Conservation (phyloP, 2,888 invertebrate genomes). For the Andrena trimmerana region DNA sequence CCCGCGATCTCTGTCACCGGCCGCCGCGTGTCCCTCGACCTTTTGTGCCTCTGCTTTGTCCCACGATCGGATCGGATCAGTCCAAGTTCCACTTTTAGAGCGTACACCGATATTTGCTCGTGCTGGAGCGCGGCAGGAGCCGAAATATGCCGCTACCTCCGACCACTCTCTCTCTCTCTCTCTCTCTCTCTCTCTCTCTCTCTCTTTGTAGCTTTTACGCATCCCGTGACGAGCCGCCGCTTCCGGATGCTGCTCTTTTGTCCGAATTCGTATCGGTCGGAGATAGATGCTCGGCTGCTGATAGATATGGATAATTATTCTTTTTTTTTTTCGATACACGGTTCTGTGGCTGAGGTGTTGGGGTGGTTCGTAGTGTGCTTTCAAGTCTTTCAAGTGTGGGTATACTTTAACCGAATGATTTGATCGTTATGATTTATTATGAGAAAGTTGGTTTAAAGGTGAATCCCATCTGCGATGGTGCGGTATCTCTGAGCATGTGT, state of each 20-base stretch:
- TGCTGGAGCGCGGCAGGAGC: constrained; percentile 20
- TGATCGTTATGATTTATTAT: too few species aligned
- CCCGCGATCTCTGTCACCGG: constrained; percentile 43
- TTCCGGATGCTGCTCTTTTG: constrained; percentile 39
- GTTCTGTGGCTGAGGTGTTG: too few species aligned
- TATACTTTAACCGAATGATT: too few species aligned
- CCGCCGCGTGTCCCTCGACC: constrained; percentile 25
- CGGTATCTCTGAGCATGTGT: too few species aligned
- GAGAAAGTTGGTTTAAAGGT: too few species aligned
- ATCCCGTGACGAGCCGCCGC: constrained; percentile 22
- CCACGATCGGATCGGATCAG: constrained; percentile 53
- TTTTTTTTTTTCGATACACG: background rate
- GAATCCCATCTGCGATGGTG: too few species aligned
- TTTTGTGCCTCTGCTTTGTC: constrained; percentile 52
- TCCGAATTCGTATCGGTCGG: constrained; percentile 20
- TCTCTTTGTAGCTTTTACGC: constrained; percentile 43
- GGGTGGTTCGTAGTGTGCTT: too few species aligned
- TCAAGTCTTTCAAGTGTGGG: too few species aligned
- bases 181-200: constrained; percentile 40
- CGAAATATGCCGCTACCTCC: constrained; percentile 38
- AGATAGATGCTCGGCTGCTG: background rate
- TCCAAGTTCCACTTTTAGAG: constrained; percentile 54
- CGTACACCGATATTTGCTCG: constrained; percentile 33
- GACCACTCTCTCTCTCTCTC: too few species aligned
- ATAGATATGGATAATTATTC: constrained; percentile 5